Percentiles rank a stretch among this genome's conserved stretches.
Conservation (phyloP, 92 coral and sea anemone genomes). For the Porites divaricata region DNA sequence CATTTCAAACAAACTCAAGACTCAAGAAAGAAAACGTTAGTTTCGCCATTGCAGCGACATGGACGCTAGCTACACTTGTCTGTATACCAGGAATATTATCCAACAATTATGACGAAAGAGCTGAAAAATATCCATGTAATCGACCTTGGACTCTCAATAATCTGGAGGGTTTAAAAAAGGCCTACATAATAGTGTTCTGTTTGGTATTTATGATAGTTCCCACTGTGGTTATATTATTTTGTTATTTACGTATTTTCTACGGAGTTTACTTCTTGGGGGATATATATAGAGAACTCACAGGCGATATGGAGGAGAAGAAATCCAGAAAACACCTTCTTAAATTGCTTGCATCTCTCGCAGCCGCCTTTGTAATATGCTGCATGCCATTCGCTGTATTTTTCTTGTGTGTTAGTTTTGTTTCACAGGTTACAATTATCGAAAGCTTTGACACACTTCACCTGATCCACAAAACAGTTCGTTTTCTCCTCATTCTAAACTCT, state of each 20-base stretch:
- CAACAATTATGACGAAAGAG: slow-evolving; percentile 14
- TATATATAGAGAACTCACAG: slow-evolving; percentile 3
- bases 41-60: not conserved
- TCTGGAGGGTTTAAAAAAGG: not conserved
- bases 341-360: slow-evolving; percentile 43
- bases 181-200: slow-evolving; percentile 25
- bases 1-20: slow-evolving; percentile 23
- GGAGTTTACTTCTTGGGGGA: slow-evolving; percentile 35
- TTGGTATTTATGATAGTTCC: slow-evolving; percentile 27
- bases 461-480: slow-evolving; percentile 38
- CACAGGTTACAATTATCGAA: not conserved
- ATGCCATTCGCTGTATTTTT: slow-evolving; percentile 49
- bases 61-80: slow-evolving; percentile 12
- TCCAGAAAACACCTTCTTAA: slow-evolving; percentile 49
- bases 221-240: slow-evolving; percentile 17
- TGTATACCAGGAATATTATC: slow-evolving; percentile 26
- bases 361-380: slow-evolving; percentile 40
- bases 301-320: not conserved
- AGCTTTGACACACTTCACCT: slow-evolving; percentile 16
- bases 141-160: slow-evolving; percentile 43
- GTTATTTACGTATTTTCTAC: slow-evolving; percentile 29
- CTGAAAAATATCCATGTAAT: slow-evolving; percentile 22
- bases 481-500: slow-evolving; percentile 46
- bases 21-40: slow-evolving; percentile 15
- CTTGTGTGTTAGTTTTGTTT: not conserved